A percentile compares a stretch with the other conserved stretches of the same genome.
phyloP scores from a whole-genome alignment of 1,140 invertebrate species.

The Lepidurus packardi region DNA sequence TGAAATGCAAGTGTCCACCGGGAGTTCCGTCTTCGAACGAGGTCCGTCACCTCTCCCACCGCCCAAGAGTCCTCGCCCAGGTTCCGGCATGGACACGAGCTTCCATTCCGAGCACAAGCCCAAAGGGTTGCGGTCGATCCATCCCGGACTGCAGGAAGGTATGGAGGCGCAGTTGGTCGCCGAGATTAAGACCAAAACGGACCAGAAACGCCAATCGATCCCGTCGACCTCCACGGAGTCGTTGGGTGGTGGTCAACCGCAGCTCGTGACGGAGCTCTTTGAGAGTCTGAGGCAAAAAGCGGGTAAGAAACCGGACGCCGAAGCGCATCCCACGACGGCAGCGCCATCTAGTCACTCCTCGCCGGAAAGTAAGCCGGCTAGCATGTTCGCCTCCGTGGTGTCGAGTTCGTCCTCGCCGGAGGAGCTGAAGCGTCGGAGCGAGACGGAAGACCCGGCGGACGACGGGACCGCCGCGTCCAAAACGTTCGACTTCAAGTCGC shows the following conservation, averaged over 20 bases:
- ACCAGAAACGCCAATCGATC: slow-evolving; percentile 41
- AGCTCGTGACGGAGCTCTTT: slow-evolving; percentile 62
- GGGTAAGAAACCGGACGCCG: slow-evolving; percentile 28
- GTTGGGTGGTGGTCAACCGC: slow-evolving; percentile 13
- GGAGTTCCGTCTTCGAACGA: not conserved
- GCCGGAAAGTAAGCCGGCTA: slow-evolving; percentile 20
- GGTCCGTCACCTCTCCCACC: not conserved
- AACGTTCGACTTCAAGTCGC: slow-evolving; percentile 66
- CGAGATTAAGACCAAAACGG: slow-evolving; percentile 70
- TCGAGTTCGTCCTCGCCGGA: not conserved
- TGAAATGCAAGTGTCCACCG: not conserved
- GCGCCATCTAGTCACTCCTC: slow-evolving; percentile 4
- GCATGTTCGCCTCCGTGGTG: not conserved
- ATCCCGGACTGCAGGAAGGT: not conserved
- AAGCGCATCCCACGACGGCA: not conserved
- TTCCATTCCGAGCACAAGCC: not conserved
- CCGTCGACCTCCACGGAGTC: slow-evolving; percentile 20
- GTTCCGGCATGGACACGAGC: not conserved
- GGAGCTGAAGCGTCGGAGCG: not conserved
- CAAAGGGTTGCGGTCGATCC: not conserved
- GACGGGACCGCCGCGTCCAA: not conserved
- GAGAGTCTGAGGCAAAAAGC: slow-evolving; percentile 39
- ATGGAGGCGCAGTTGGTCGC: slow-evolving; percentile 68
- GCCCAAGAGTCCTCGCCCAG: not conserved
- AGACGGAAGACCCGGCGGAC: not conserved